Percentiles rank a stretch among this genome's conserved stretches.
Conservation (phyloP, 1,140 invertebrate species). For the Drosophila murphyi region DNA sequence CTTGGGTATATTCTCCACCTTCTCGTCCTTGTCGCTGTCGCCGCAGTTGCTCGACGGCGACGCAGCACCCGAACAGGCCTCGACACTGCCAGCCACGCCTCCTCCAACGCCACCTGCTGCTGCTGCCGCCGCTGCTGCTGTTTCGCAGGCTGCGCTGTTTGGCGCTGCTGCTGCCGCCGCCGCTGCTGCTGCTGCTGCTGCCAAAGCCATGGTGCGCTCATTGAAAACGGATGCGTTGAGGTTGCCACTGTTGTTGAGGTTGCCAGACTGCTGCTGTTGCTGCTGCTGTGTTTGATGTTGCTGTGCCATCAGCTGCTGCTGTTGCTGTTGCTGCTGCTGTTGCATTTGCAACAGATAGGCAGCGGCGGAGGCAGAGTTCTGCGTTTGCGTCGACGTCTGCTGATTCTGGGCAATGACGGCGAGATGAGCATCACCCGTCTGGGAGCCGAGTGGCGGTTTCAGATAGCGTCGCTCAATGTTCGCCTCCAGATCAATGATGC, state of each 20-base stretch:
- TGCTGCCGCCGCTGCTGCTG: constrained; percentile 44
- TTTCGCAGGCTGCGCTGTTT: constrained; percentile 7
- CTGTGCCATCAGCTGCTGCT: constrained; percentile 51
- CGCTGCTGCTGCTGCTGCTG: constrained; percentile 64
- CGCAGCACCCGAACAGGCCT: constrained; percentile 70
- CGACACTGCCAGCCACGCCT: constrained; percentile 21
- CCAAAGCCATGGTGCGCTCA: constrained; percentile 78
- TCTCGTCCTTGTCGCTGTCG: constrained; percentile 81
- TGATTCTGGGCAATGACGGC: constrained; percentile 84
- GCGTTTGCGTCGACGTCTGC: constrained; percentile 72
- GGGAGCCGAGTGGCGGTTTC: constrained; percentile 94
- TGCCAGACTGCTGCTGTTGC: constrained; percentile 48
- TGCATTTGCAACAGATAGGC: constrained; percentile 77
- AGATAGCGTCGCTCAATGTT: constrained; percentile 97
- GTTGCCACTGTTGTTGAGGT: constrained; percentile 27
- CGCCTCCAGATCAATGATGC: constrained; percentile 93
- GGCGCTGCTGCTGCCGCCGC: constrained; percentile 11
- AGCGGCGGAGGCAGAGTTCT: constrained; percentile 78
- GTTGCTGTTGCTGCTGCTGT: constrained; percentile 72
- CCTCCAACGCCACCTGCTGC: neutral
- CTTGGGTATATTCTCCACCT: constrained; percentile 86
- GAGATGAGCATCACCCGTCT: constrained; percentile 80
- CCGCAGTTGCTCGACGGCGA: constrained; percentile 78
- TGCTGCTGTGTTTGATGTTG: constrained; percentile 64
- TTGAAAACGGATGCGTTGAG: constrained; percentile 76